phyloP scores from a whole-genome alignment of 2,113 vertebrate species.

The Xenus cinereus region DNA sequence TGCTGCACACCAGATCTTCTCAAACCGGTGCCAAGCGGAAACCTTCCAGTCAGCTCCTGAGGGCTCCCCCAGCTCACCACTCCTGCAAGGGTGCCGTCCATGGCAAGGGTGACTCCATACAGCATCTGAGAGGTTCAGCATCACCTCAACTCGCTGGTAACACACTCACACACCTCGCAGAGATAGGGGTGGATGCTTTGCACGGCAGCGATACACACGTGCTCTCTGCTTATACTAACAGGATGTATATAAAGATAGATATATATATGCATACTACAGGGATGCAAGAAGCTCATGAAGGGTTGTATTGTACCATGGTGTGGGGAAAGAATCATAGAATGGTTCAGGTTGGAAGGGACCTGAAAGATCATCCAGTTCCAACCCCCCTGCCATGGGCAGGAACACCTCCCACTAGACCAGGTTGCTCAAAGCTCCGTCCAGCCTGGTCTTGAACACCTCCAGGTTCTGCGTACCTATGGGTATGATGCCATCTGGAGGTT shows the following conservation, averaged over 20 bases:
- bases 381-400: too few relatives aligned
- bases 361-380: too few relatives aligned
- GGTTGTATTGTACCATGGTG: background rate
- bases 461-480: too few relatives aligned
- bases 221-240: background rate
- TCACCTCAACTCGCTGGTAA: background rate
- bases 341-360: too few relatives aligned
- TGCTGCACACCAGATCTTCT: conserved; percentile 15
- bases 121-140: background rate
- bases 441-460: too few relatives aligned
- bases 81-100: background rate
- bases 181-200: background rate
- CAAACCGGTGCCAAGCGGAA: background rate
- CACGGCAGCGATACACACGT: fast-evolving
- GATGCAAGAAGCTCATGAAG: fast-evolving
- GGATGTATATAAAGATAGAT: background rate
- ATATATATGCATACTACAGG: too few relatives aligned
- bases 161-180: fast-evolving
- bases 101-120: fast-evolving
- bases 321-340: background rate
- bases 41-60: background rate
- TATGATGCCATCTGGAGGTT: too few relatives aligned
- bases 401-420: too few relatives aligned
- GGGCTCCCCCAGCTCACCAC: background rate
- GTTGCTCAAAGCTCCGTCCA: too few relatives aligned